Evolutionary conservation across 2,113 vertebrate species (phyloP).

Genomic region (Hydrolagus affinis): DNA sequence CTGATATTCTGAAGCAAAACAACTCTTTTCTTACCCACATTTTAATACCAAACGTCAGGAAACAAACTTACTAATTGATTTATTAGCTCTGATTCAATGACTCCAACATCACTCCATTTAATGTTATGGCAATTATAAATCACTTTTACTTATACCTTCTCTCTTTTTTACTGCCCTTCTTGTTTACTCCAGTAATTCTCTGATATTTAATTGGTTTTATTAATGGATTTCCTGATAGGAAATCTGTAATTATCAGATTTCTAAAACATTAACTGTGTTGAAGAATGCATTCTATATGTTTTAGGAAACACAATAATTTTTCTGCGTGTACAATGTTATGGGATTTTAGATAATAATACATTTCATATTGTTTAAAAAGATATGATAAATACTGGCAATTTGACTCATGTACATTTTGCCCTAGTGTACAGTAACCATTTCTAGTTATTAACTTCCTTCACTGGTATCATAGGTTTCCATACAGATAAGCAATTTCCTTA

Average conservation of each 20-base stretch:
- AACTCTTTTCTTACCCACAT: neutral
- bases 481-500: neutral
- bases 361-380: no score
- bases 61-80: neutral
- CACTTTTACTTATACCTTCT: neutral
- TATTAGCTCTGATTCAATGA: neutral
- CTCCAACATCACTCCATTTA: neutral
- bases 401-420: neutral
- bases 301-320: no score
- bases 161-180: neutral
- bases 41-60: neutral
- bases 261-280: no score
- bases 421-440: no score
- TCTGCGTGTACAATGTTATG: no score
- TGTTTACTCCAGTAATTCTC: neutral
- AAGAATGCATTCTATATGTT: no score
- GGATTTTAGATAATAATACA: no score
- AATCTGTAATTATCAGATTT: no score
- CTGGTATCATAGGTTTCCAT: no score
- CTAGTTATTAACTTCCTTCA: neutral
- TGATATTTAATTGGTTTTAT: neutral
- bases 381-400: no score
- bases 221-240: no score
- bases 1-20: no score
- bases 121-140: neutral